Conservation (phyloP, 92 coral and sea anemone species). For the Anthopleura xanthogrammica region DNA sequence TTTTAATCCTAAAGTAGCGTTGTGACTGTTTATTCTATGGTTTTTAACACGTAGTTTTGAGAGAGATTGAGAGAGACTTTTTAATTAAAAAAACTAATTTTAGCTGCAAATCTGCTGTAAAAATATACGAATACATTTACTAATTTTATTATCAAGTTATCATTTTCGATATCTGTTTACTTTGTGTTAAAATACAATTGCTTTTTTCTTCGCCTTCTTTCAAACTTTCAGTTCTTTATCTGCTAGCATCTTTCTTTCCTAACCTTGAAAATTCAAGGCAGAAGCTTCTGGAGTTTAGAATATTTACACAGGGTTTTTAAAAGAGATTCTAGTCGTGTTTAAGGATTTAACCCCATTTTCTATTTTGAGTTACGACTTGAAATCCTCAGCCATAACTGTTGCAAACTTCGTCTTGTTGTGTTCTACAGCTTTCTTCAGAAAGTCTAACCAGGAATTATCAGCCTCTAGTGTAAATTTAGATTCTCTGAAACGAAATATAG, state of each 20-base stretch:
- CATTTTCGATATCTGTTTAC: no score
- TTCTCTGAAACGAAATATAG: constrained; percentile 43
- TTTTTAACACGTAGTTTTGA: not conserved
- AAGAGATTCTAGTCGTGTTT: not conserved
- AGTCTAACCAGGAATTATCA: constrained; percentile 84
- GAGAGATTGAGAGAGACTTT: no score
- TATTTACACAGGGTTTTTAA: not conserved
- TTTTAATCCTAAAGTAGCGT: not conserved
- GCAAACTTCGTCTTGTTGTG: constrained; percentile 74
- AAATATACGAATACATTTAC: no score
- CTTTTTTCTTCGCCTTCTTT: no score
- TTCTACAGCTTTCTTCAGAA: constrained; percentile 72
- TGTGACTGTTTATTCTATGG: not conserved
- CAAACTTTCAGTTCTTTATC: not conserved
- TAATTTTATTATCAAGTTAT: no score
- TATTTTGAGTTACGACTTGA: not conserved
- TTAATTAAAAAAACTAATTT: no score
- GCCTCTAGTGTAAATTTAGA: constrained; percentile 79
- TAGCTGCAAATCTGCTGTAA: no score
- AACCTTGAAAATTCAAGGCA: no score
- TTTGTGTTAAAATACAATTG: no score
- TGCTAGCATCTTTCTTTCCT: not conserved
- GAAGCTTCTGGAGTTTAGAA: not conserved
- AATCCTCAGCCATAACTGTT: constrained; percentile 25
- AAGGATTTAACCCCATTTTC: not conserved